Conservation (phyloP, 2,888 invertebrate species). For the Agrotis exclamationis region DNA sequence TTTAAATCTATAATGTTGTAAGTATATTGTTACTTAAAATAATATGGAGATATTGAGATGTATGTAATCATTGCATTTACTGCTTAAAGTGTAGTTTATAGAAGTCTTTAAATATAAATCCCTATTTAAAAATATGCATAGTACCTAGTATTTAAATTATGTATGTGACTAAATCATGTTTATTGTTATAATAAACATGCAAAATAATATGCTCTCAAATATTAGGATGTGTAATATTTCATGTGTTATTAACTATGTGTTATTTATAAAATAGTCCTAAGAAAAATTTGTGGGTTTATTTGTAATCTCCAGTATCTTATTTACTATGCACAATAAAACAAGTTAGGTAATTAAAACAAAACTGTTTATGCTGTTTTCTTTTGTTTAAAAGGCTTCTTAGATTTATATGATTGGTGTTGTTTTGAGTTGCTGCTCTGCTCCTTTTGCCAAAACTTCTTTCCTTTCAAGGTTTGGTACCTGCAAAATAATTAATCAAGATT, state of each 20-base stretch:
- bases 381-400: conserved; percentile 81
- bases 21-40: conserved; percentile 40
- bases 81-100: conserved; percentile 34
- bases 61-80: conserved; percentile 61
- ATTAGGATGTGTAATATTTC: conserved; percentile 55
- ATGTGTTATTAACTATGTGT: conserved; percentile 53
- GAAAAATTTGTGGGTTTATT: conserved; percentile 62
- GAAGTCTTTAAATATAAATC: conserved; percentile 28
- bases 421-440: conserved; percentile 65
- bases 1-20: conserved; percentile 11
- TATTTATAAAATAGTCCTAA: conserved; percentile 59
- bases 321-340: conserved; percentile 64
- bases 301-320: conserved; percentile 58
- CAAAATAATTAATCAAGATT: conserved; percentile 44
- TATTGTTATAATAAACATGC: conserved; percentile 24
- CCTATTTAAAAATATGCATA: conserved; percentile 33
- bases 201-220: conserved; percentile 54
- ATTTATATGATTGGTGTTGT: conserved; percentile 72
- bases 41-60: conserved; percentile 31
- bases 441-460: conserved; percentile 87
- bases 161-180: conserved; percentile 54
- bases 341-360: conserved; percentile 40
- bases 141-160: conserved; percentile 45
- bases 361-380: conserved; percentile 66
- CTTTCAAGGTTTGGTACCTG: conserved; percentile 89